Evolutionary conservation across 2,113 vertebrate genomes (phyloP).

Genomic region (Phaethornis superciliosus): DNA sequence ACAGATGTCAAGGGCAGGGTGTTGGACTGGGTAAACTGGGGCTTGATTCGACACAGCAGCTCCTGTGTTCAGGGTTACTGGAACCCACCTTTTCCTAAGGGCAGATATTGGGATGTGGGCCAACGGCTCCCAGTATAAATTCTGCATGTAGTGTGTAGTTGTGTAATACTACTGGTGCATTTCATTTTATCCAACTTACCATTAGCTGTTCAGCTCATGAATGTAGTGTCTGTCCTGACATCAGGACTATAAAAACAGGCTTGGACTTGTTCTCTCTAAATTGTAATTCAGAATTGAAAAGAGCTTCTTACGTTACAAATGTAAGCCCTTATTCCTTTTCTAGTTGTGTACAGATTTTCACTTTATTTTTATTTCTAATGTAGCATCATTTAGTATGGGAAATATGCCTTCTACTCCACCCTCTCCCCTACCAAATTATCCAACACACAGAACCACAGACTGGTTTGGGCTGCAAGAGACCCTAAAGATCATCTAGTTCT

Average conservation of each 20-base stretch:
- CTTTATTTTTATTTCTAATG: constrained; percentile 15
- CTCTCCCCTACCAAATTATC: not conserved
- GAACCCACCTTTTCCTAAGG: not conserved
- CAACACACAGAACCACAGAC: not conserved
- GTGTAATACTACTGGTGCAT: not conserved
- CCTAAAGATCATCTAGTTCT: no score
- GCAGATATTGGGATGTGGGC: not conserved
- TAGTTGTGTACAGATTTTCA: not conserved
- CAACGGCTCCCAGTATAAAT: not conserved
- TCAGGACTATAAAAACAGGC: not conserved
- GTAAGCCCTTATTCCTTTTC: not conserved
- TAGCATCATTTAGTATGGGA: not conserved
- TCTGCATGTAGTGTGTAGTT: not conserved
- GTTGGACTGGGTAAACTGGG: not conserved
- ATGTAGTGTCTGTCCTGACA: not conserved
- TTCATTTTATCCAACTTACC: not conserved
- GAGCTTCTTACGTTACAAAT: not conserved
- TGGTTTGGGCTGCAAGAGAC: no score
- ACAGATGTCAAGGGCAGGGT: not conserved
- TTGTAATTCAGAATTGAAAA: not conserved
- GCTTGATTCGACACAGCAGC: not conserved
- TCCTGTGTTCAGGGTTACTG: not conserved
- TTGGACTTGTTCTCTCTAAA: not conserved
- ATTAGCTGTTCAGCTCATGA: not conserved
- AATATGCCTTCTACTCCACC: not conserved